Conservation (phyloP, 2,888 invertebrate genomes). For the Patella depressa region DNA sequence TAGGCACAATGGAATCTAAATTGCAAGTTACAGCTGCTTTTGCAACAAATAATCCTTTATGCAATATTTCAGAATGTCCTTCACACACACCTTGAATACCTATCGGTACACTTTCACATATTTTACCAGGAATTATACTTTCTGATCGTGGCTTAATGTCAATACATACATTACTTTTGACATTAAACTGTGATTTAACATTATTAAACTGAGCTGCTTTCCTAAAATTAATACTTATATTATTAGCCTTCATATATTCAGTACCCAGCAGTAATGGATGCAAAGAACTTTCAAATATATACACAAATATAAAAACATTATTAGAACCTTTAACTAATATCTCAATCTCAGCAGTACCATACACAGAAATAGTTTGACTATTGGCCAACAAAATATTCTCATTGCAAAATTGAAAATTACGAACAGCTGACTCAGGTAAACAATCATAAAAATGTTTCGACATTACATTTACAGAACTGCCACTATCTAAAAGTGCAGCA, state of each 20-base stretch:
- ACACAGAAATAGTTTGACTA: neutral
- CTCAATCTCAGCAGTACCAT: neutral
- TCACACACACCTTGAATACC: neutral
- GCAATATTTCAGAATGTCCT: neutral
- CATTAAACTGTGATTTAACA: conserved; percentile 1
- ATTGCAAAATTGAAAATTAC: neutral
- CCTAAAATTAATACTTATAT: neutral
- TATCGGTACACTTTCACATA: neutral
- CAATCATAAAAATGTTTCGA: neutral
- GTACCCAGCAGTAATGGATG: neutral
- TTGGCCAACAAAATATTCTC: neutral
- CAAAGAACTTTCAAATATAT: conserved; percentile 7
- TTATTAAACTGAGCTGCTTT: neutral
- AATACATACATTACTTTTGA: neutral
- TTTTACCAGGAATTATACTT: neutral
- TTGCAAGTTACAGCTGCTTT: neutral
- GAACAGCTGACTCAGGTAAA: neutral
- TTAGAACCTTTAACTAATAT: neutral
- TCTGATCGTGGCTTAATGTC: neutral
- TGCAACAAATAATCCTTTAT: conserved; percentile 5
- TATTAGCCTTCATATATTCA: neutral
- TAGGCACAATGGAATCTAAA: neutral
- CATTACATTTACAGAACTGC: conserved; percentile 1
- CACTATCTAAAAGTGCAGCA: neutral
- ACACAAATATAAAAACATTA: neutral